Percentiles rank a stretch among this genome's conserved stretches.
phyloP scores from a whole-genome alignment of 2,888 invertebrate species.

The Leptopilina syphax region DNA sequence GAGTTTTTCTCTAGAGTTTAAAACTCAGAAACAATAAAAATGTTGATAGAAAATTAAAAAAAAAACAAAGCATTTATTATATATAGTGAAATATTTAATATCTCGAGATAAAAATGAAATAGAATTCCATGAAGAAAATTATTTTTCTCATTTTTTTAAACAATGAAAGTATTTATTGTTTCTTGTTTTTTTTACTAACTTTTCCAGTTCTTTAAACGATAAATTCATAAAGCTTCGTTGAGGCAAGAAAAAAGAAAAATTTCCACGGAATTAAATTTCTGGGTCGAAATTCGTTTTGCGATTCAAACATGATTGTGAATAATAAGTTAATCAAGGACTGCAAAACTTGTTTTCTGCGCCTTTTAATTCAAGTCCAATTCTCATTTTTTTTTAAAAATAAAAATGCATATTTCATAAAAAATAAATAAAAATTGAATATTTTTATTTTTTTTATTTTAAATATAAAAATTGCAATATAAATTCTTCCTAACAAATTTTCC shows the following conservation, averaged over 20 bases:
- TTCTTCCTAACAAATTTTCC: too few relatives aligned
- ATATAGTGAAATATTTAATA: too few relatives aligned
- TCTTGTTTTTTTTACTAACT: background rate
- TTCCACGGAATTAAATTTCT: constrained; percentile 19
- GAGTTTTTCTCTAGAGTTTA: too few relatives aligned
- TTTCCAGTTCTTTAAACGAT: constrained; percentile 1
- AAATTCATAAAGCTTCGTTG: background rate
- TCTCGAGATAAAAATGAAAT: background rate
- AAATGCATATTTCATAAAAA: background rate
- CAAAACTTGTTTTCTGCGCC: background rate
- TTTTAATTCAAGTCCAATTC: background rate
- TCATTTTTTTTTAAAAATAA: too few relatives aligned
- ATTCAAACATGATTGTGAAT: constrained; percentile 3
- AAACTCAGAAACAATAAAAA: too few relatives aligned
- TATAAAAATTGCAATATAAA: too few relatives aligned
- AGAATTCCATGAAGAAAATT: background rate
- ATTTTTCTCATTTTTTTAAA: constrained; percentile 2
- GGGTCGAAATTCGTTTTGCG: constrained; percentile 14
- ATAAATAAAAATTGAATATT: too few relatives aligned
- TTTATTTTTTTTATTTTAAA: too few relatives aligned
- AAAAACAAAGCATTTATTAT: too few relatives aligned
- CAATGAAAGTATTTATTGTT: constrained; percentile 2
- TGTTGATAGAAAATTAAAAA: too few relatives aligned
- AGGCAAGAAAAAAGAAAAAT: background rate
- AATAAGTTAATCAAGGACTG: constrained; percentile 15